Conservation (phyloP, 1,140 invertebrate genomes). For the Mizuhopecten yessoensis region DNA sequence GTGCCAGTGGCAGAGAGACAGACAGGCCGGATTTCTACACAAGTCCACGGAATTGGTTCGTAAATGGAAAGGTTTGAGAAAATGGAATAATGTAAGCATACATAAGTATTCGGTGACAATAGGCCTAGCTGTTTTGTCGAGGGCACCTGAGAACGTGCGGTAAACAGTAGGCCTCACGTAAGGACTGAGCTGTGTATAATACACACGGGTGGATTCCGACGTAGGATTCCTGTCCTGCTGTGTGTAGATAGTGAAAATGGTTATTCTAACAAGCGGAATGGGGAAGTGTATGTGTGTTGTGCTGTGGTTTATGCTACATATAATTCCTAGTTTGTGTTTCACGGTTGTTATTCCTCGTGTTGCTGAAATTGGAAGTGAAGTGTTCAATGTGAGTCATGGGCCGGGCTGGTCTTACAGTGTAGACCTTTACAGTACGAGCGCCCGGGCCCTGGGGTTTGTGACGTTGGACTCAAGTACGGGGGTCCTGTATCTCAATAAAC, state of each 20-base stretch:
- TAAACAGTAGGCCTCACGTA: constrained; percentile 40
- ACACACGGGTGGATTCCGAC: constrained; percentile 18
- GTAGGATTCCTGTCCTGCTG: neutral
- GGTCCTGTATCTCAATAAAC: constrained; percentile 60
- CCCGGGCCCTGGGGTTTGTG: constrained; percentile 52
- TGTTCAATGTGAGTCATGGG: constrained; percentile 74
- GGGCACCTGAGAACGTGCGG: constrained; percentile 26
- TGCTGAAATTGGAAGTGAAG: constrained; percentile 61
- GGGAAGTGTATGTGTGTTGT: constrained; percentile 8
- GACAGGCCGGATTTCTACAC: neutral
- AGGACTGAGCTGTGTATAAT: neutral
- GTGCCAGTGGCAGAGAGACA: neutral
- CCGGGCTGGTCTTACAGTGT: constrained; percentile 84
- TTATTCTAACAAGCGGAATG: neutral
- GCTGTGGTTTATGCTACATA: neutral
- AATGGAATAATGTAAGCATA: neutral
- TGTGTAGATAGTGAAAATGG: constrained; percentile 4
- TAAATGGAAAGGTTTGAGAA: neutral
- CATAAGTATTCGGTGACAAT: neutral
- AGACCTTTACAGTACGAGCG: constrained; percentile 46
- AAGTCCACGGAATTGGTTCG: neutral
- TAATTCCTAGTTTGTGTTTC: constrained; percentile 8
- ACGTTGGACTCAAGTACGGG: constrained; percentile 64
- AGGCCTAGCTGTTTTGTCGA: neutral
- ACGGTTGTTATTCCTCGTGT: constrained; percentile 8